A percentile compares a stretch with the other conserved stretches of the same genome.
phyloP scores from a whole-genome alignment of 2,113 vertebrate species.

The Cavia porcellus region DNA sequence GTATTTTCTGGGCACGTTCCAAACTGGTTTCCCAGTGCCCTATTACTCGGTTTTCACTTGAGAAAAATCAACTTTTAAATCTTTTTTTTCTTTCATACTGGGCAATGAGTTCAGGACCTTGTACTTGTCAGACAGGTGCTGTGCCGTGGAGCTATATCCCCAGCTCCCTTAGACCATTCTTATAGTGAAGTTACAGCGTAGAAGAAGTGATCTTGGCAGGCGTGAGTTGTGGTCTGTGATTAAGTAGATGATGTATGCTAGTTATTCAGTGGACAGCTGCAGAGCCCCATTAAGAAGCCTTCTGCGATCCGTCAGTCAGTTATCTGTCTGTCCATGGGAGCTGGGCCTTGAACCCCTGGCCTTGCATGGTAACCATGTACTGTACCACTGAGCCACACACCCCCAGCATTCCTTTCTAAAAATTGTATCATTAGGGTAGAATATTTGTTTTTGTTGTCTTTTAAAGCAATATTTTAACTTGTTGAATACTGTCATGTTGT shows the following conservation, averaged over 20 bases:
- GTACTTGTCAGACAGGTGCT: no score
- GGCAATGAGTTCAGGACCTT: no score
- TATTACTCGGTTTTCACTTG: background rate
- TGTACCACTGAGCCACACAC: background rate
- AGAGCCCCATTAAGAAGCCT: background rate
- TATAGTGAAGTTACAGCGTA: background rate
- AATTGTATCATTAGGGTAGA: background rate
- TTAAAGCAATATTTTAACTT: background rate
- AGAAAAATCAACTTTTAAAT: background rate
- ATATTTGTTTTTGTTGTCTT: background rate
- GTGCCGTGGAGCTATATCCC: no score
- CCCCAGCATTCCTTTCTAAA: background rate
- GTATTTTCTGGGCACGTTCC: conserved; percentile 2
- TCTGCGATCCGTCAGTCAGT: background rate
- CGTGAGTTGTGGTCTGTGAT: background rate
- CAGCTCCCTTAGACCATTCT: background rate
- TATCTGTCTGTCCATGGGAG: background rate
- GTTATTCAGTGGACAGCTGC: background rate
- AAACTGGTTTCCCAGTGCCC: background rate
- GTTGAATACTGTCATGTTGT: no score
- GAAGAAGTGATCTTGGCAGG: background rate
- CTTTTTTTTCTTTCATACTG: no score
- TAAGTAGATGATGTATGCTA: background rate
- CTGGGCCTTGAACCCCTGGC: background rate
- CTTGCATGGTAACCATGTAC: background rate